These are phyloP conservation scores for Drosophila nr. medialis DNA, from an alignment of 2,888 invertebrate genomes.

Conservation along the genomic window DNA sequence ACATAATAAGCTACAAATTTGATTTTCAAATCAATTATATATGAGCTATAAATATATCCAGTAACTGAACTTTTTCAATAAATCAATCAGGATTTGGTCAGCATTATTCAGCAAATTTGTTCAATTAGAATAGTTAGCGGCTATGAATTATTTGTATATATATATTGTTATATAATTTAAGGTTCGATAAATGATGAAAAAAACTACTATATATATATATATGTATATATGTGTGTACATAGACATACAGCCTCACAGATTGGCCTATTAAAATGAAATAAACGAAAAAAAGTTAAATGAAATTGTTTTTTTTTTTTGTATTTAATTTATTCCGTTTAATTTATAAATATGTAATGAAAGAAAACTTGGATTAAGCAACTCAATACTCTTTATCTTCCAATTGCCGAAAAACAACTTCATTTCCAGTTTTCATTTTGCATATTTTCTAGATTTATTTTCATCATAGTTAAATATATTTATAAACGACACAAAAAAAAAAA, in stretches of 20 bases:
- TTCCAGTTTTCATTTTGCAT: slow-evolving; percentile 38
- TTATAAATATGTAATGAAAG: too few relatives aligned
- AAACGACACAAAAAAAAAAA: slow-evolving; percentile 30
- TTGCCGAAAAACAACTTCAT: slow-evolving; percentile 1
- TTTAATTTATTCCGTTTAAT: neutral
- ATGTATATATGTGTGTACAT: neutral
- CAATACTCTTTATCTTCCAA: neutral
- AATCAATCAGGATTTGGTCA: slow-evolving; percentile 3
- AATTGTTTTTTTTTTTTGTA: slow-evolving; percentile 23
- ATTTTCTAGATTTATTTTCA: slow-evolving; percentile 47
- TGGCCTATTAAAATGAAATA: too few relatives aligned
- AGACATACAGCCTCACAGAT: slow-evolving; percentile 15
- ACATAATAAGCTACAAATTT: slow-evolving; percentile 61
- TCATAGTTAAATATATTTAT: slow-evolving; percentile 21
- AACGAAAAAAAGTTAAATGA: too few relatives aligned
- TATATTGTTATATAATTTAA: slow-evolving; percentile 16
- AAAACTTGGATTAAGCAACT: slow-evolving; percentile 10
- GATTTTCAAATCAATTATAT: slow-evolving; percentile 40
- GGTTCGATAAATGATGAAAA: slow-evolving; percentile 65
- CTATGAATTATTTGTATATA: neutral
- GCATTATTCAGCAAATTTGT: slow-evolving; percentile 3
- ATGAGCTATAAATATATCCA: slow-evolving; percentile 16
- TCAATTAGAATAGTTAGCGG: slow-evolving; percentile 10
- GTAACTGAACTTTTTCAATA: slow-evolving; percentile 12
- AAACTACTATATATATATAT: slow-evolving; percentile 68